Percentiles rank a stretch among this genome's conserved stretches.
Evolutionary conservation across 2,888 invertebrate species (phyloP).

Genomic region (Catocala sponsa): DNA sequence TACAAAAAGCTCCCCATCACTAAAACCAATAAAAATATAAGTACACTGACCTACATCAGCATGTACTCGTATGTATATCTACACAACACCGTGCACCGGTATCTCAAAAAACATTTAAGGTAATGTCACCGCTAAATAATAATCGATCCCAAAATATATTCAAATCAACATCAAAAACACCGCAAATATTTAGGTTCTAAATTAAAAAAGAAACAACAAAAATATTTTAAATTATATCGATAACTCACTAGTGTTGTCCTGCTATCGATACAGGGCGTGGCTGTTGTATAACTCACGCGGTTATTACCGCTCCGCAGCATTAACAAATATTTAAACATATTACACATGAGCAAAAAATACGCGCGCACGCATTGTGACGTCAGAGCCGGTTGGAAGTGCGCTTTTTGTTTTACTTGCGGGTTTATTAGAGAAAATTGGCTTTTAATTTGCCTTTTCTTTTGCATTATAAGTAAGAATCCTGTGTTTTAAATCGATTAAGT

Average conservation of each 20-base stretch:
- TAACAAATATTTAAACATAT: constrained; percentile 82
- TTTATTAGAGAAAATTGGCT: constrained; percentile 20
- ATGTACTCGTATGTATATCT: too few species aligned
- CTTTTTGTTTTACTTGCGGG: constrained; percentile 5
- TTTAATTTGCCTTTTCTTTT: constrained; percentile 11
- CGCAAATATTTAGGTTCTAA: neutral
- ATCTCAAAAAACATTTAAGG: too few species aligned
- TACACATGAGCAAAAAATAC: constrained; percentile 59
- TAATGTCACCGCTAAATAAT: too few species aligned
- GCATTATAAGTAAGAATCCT: too few species aligned
- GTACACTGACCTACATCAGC: too few species aligned
- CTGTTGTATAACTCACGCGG: constrained; percentile 56
- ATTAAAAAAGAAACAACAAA: constrained; percentile 1
- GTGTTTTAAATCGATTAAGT: too few species aligned
- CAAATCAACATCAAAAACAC: neutral
- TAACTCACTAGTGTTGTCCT: constrained; percentile 23
- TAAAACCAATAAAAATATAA: too few species aligned
- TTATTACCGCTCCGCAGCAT: constrained; percentile 65
- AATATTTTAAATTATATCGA: neutral
- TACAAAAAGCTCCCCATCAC: too few species aligned
- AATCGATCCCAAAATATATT: too few species aligned
- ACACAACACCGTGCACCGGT: too few species aligned
- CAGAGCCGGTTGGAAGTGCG: constrained; percentile 29
- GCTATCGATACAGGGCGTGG: constrained; percentile 66
- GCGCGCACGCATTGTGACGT: constrained; percentile 53